Base-by-base conservation (phyloP, 2,888 invertebrate genomes). In the Nesidiocoris tenuis region DNA sequence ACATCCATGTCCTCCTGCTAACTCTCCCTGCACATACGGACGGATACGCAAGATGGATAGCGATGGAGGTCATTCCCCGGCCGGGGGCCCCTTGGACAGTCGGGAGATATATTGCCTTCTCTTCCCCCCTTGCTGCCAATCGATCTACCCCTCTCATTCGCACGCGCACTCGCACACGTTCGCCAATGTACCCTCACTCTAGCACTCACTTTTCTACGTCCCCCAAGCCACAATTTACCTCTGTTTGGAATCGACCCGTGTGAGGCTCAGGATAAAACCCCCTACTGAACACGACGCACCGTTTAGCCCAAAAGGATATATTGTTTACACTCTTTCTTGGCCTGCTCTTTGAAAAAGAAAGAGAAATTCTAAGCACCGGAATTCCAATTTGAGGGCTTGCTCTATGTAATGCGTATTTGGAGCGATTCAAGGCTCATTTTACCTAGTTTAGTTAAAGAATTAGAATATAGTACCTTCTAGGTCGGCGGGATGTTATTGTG, bases 41-140 rank as follows among this genome's bases (percentile, higher is more conserved):
- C 61, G 17, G 71, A 25, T 71, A 71, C 71, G 55, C 56, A 74
- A 74, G 75, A 75, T 75, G 75, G 75, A 75, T 75, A 75, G 75
- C 75, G 64, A 59, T 39, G 67, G 75, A 75, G 75, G 75, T 75
- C 75, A 75, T 67, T 67, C 76, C 65, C 61, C 72, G 55, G 39
- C 12, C 39, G 5, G 12, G 39, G 74, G 66, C 65, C 61, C 76
- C 72, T 39, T 39, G 72, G 76, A 74, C 72, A 72, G 66, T 56
- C 61, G 57, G 59, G 72, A 72, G 72, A 76, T 72, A 72, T 76
- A 76, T 72, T 65, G 63, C 72, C 61, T 63, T 61, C 66, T 65
- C 72, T 70, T 65, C 23, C 74, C 59, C 23, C 71, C 61, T 61
- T 16, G 16, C 74, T 39, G 12, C 39, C 39, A 68, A 68, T 68